Evolutionary conservation across 2,888 invertebrate genomes (phyloP).

Genomic region (Opisthograptis luteolata): DNA sequence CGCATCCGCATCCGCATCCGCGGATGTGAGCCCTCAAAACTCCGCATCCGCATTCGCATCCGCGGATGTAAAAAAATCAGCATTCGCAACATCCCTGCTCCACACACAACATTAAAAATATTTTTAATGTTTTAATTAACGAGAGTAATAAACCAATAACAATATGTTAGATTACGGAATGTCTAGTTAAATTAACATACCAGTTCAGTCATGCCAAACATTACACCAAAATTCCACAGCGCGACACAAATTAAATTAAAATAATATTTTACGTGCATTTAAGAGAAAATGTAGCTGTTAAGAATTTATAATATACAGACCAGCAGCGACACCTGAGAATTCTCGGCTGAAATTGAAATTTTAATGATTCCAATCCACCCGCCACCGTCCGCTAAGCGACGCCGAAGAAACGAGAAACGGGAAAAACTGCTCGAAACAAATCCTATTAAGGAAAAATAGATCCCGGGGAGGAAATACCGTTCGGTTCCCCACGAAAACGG

Average conservation of each 20-base stretch:
- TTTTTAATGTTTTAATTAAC: too few relatives aligned
- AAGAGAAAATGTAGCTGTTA: constrained; percentile 21
- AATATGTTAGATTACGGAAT: not conserved
- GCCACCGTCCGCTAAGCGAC: constrained; percentile 50
- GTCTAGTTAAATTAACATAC: too few relatives aligned
- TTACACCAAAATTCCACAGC: not conserved
- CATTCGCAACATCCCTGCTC: too few relatives aligned
- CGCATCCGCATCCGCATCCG: too few relatives aligned
- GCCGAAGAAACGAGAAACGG: constrained; percentile 47
- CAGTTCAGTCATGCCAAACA: too few relatives aligned
- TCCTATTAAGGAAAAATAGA: constrained; percentile 79
- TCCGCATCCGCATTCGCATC: too few relatives aligned
- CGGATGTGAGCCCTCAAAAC: too few relatives aligned
- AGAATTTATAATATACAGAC: constrained; percentile 31
- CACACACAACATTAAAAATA: too few relatives aligned
- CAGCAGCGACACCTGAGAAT: constrained; percentile 46
- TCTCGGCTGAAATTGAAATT: constrained; percentile 54
- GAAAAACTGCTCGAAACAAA: constrained; percentile 68
- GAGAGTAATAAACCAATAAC: too few relatives aligned
- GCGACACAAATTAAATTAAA: constrained; percentile 1
- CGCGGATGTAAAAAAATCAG: too few relatives aligned
- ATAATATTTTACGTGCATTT: constrained; percentile 6
- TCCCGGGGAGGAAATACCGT: constrained; percentile 70
- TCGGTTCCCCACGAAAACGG: constrained; percentile 73
- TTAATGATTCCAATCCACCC: constrained; percentile 63